These are phyloP conservation scores for Daptonema setosum DNA, from an alignment of 2,888 invertebrate genomes.

Conservation along the genomic window DNA sequence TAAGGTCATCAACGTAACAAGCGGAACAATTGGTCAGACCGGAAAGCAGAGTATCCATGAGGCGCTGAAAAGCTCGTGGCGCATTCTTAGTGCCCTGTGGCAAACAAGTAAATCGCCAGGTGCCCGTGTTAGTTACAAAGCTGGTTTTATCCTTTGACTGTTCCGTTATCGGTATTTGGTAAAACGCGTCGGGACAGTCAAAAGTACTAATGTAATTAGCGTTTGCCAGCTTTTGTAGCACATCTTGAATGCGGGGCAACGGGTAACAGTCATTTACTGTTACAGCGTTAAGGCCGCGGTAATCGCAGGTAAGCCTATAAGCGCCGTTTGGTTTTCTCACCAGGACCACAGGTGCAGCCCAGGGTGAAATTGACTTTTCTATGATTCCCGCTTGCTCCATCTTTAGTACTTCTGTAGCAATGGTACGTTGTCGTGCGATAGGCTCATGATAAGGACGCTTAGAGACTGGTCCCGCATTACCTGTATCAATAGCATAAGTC, in stretches of 20 bases:
- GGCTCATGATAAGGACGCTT: background rate
- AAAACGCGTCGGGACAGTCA: slow-evolving; percentile 13
- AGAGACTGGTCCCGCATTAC: background rate
- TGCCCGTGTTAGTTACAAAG: slow-evolving; percentile 12
- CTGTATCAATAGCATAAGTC: background rate
- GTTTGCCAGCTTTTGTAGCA: slow-evolving; percentile 7
- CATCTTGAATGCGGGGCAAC: slow-evolving; percentile 10
- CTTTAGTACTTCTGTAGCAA: background rate
- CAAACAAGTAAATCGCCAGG: slow-evolving; percentile 17
- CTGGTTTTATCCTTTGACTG: slow-evolving; percentile 13
- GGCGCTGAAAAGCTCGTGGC: slow-evolving; percentile 14
- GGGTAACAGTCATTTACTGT: slow-evolving; percentile 12
- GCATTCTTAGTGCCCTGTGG: slow-evolving; percentile 17
- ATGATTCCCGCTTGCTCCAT: slow-evolving; percentile 7
- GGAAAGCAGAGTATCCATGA: slow-evolving; percentile 13
- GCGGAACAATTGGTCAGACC: slow-evolving; percentile 9
- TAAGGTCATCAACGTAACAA: slow-evolving; percentile 14
- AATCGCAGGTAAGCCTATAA: slow-evolving; percentile 17
- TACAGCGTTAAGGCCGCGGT: slow-evolving; percentile 14
- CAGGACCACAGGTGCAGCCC: slow-evolving; percentile 25
- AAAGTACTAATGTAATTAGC: slow-evolving; percentile 9
- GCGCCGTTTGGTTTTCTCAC: slow-evolving; percentile 24
- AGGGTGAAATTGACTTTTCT: slow-evolving; percentile 20
- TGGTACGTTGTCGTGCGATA: background rate
- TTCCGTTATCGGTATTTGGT: slow-evolving; percentile 11